Conservation (phyloP, 2,797 vertebrate genomes). For the Epinephelus malabaricus region DNA sequence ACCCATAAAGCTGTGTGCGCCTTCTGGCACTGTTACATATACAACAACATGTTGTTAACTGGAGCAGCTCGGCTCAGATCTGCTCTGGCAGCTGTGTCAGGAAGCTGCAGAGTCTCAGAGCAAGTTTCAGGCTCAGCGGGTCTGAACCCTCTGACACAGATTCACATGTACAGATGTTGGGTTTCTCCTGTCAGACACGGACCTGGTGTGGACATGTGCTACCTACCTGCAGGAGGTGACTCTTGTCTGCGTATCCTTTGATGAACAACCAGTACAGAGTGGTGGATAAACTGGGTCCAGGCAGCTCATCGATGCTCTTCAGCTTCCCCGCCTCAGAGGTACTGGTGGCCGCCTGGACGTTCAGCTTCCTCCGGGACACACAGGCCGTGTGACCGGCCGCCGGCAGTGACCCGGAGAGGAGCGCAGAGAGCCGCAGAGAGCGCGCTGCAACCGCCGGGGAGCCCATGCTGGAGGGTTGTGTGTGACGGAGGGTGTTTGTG, state of each 20-base stretch:
- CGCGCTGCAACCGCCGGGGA: neutral
- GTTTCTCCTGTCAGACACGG: no score
- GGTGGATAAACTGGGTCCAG: slow-evolving; percentile 76
- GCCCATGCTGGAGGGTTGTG: slow-evolving; percentile 26
- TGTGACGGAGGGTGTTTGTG: neutral
- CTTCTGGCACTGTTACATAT: no score
- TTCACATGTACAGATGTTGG: no score
- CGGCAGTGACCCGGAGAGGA: neutral
- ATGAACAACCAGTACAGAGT: slow-evolving; percentile 83
- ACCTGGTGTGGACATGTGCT: neutral
- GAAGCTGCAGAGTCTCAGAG: no score
- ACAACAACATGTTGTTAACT: no score
- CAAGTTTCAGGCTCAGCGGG: no score
- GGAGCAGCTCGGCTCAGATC: no score
- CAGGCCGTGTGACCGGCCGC: neutral
- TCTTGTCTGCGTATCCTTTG: slow-evolving; percentile 81
- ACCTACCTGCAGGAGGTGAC: slow-evolving; percentile 82
- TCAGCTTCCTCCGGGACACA: neutral
- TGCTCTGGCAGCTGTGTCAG: no score
- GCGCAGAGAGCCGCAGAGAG: slow-evolving; percentile 5
- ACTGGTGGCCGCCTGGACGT: slow-evolving; percentile 35
- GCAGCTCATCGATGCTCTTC: slow-evolving; percentile 80
- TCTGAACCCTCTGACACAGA: no score
- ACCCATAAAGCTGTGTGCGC: no score
- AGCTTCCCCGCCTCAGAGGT: slow-evolving; percentile 33